A percentile compares a stretch with the other conserved stretches of the same genome.
These are phyloP conservation scores for Helicoverpa assulta DNA, from an alignment of 2,888 invertebrate species.

Conservation along the genomic window DNA sequence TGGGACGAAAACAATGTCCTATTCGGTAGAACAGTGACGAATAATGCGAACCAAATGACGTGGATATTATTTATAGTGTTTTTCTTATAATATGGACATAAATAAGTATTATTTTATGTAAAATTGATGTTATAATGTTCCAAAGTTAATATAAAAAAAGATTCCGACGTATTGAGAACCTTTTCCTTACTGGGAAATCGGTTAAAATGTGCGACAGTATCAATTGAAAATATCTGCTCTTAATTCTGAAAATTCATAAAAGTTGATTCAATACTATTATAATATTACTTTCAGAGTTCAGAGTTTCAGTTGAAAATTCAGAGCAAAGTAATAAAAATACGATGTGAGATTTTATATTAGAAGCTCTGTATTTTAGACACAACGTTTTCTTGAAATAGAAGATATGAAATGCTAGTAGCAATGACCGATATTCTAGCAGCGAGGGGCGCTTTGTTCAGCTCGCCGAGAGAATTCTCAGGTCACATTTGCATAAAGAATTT, in stretches of 20 bases:
- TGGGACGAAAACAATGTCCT: constrained; percentile 15
- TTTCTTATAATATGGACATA: not conserved
- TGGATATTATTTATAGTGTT: not conserved
- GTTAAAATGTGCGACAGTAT: too few species aligned
- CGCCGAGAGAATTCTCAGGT: constrained; percentile 6
- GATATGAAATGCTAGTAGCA: constrained; percentile 37
- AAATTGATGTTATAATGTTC: not conserved
- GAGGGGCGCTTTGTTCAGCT: constrained; percentile 22
- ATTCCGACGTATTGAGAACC: too few species aligned
- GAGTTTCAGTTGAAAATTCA: not conserved
- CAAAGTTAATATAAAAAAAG: too few species aligned
- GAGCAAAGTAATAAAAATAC: constrained; percentile 4
- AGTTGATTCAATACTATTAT: too few species aligned
- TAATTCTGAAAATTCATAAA: not conserved
- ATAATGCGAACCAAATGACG: not conserved
- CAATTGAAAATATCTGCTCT: too few species aligned
- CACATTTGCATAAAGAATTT: constrained; percentile 20
- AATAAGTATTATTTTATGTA: not conserved
- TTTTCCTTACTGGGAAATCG: too few species aligned
- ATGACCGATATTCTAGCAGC: constrained; percentile 39
- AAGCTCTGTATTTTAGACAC: constrained; percentile 19
- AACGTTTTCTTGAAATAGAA: constrained; percentile 29
- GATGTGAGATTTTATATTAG: constrained; percentile 25
- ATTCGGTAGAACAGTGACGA: not conserved
- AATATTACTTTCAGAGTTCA: not conserved